Evolutionary conservation across 2,797 vertebrate species (phyloP).

Genomic region (Cheirogaleus major): DNA sequence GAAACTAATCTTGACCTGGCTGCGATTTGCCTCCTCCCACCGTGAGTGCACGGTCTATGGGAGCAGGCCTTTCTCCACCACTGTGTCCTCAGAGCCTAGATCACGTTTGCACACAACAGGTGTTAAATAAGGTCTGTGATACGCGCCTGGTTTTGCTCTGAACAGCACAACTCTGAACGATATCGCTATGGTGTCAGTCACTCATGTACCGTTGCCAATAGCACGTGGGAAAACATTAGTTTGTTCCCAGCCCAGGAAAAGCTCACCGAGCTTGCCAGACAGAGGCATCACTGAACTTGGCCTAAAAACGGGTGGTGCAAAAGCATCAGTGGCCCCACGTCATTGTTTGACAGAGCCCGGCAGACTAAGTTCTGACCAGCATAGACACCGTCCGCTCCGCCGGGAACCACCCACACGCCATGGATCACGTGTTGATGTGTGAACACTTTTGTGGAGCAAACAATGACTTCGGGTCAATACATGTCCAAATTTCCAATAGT

Average conservation of each 20-base stretch:
- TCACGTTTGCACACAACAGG: not conserved
- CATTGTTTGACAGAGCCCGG: not conserved
- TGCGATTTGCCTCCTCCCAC: not conserved
- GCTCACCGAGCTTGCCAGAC: not conserved
- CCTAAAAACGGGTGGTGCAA: not conserved
- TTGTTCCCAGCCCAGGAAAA: not conserved
- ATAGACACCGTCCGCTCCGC: rapidly evolving
- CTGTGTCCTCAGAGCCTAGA: not conserved
- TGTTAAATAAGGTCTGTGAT: not conserved
- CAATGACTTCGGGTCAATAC: not conserved
- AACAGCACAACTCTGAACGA: not conserved
- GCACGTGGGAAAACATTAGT: not conserved
- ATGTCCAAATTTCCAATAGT: not conserved
- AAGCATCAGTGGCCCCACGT: not conserved
- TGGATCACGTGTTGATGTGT: not conserved
- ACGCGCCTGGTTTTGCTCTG: not conserved
- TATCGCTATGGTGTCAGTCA: not conserved
- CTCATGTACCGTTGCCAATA: not conserved
- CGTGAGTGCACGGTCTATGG: not conserved
- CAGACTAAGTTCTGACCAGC: not conserved
- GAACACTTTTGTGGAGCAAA: not conserved
- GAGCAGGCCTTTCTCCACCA: not conserved
- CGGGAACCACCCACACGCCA: not conserved
- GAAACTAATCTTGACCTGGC: not conserved
- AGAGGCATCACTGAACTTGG: not conserved